These are phyloP conservation scores for Lycia hirtaria DNA, from an alignment of 2,888 invertebrate genomes.

Conservation along the genomic window DNA sequence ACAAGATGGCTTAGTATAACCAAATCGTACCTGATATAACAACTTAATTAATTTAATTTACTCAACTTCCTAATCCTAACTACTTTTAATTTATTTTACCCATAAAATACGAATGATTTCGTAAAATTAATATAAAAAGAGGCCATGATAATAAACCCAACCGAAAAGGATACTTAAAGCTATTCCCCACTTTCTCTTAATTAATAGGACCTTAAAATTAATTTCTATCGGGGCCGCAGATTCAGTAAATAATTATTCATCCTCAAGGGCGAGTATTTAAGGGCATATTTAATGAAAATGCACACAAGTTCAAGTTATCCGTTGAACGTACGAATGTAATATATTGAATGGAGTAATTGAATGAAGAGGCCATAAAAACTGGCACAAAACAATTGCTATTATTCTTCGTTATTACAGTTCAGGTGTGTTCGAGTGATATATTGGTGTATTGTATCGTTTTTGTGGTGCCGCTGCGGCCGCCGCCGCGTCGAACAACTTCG, in stretches of 20 bases:
- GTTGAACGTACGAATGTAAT: conserved; percentile 40
- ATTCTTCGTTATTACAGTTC: conserved; percentile 80
- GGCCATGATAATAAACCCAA: conserved; percentile 23
- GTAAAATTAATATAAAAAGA: conserved; percentile 13
- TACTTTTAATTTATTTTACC: too few relatives aligned
- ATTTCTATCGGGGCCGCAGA: conserved; percentile 39
- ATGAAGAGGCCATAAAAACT: conserved; percentile 78
- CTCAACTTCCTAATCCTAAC: too few relatives aligned
- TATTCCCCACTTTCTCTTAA: conserved; percentile 37
- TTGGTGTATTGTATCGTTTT: conserved; percentile 72
- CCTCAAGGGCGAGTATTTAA: conserved; percentile 15
- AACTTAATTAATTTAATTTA: too few relatives aligned
- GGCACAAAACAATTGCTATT: conserved; percentile 76
- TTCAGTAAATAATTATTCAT: conserved; percentile 40
- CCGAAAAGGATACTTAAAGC: conserved; percentile 35
- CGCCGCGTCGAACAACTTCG: conserved; percentile 44
- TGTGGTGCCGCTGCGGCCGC: conserved; percentile 49
- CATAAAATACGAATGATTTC: conserved; percentile 14
- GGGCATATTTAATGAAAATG: conserved; percentile 30
- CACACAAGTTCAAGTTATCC: conserved; percentile 32
- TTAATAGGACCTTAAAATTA: conserved; percentile 39
- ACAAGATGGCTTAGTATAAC: too few relatives aligned
- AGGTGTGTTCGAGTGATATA: conserved; percentile 79
- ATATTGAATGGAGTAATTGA: conserved; percentile 54
- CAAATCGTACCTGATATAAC: too few relatives aligned